Base-by-base conservation (phyloP, 2,113 vertebrate genomes). In the Cinclus cinclus region DNA sequence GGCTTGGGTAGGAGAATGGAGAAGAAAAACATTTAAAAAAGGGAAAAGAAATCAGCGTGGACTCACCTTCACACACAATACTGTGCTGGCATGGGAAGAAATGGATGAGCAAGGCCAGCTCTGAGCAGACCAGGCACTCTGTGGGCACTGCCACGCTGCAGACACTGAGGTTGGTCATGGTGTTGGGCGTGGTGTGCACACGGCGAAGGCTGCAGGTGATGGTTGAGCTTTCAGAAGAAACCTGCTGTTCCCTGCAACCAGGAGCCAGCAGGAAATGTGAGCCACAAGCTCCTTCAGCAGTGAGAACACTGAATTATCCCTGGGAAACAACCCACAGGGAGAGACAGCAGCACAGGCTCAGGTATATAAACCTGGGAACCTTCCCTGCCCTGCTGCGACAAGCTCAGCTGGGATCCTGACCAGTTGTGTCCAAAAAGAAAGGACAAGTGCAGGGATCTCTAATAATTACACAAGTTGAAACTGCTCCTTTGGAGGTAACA, bases 51-150 rank as follows among this genome's bases (percentile, higher is more conserved):
- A 2, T 0, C 3, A 30, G 5, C 3, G 33, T 1, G 2, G 13
- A 59, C 97, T 94, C 91, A 99, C 99, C 99, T 98, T 99, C 99
- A 83, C 99, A 99, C 63, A 99, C 99, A 10, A 99, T 99, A 27
- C 99, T 99, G 98, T 99, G 99, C 96, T 99, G 99, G 95, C 99
- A 99, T 1, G 99, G 99, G 47, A 98, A 98, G 97, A 99, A 99
- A 37, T 98, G 98, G 73, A 99, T 98, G 55, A 99, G 98, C 95
- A 99, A 96, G 13, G 99, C 98, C 93, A 99, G 98, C 94, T 99
- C 99, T 0, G 99, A 99, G 97, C 99, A 99, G 97, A 99, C 99
- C 96, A 99, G 98, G 98, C 99, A 99, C 98, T 99, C 99, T 3
- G 98, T 98, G 64, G 99, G 99, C 13, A 95, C 93, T 7, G 92